phyloP scores from a whole-genome alignment of 1,140 invertebrate genomes.

The Cheumatopsyche charites region DNA sequence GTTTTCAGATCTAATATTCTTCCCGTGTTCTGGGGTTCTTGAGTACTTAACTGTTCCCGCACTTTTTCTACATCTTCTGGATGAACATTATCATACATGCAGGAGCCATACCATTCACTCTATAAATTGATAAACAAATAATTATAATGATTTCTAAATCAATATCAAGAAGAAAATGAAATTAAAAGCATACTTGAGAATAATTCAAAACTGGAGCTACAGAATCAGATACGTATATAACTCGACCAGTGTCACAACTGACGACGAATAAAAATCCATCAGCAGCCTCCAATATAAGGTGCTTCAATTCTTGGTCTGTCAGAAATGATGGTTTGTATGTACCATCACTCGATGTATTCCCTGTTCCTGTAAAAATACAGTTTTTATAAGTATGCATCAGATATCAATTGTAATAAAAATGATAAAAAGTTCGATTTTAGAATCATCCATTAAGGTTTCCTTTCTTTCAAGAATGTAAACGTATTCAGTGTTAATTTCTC shows the following conservation, averaged over 20 bases:
- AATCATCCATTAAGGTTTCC: no score
- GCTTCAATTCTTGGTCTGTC: constrained; percentile 98
- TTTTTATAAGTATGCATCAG: neutral
- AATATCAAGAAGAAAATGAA: neutral
- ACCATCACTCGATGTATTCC: constrained; percentile 91
- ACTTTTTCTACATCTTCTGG: constrained; percentile 98
- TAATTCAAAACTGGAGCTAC: constrained; percentile 98
- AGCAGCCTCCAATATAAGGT: constrained; percentile 97
- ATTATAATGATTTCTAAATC: neutral
- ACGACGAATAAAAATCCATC: constrained; percentile 99
- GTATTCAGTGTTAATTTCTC: no score
- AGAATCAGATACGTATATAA: constrained; percentile 99
- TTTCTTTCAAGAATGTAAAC: no score
- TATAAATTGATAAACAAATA: constrained; percentile 56
- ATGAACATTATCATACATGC: constrained; percentile 95
- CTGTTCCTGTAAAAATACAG: constrained; percentile 73
- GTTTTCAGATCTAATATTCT: constrained; percentile 97
- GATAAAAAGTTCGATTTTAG: no score
- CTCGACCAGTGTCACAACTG: constrained; percentile 94
- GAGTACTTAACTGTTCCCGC: constrained; percentile 95
- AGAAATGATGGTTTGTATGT: constrained; percentile 98
- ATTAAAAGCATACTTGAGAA: constrained; percentile 68
- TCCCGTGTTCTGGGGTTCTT: constrained; percentile 95
- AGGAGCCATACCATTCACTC: constrained; percentile 96
- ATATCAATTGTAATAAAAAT: neutral